These are phyloP conservation scores for Drosophila malerkotliana DNA, from an alignment of 1,140 invertebrate species.

Conservation along the genomic window DNA sequence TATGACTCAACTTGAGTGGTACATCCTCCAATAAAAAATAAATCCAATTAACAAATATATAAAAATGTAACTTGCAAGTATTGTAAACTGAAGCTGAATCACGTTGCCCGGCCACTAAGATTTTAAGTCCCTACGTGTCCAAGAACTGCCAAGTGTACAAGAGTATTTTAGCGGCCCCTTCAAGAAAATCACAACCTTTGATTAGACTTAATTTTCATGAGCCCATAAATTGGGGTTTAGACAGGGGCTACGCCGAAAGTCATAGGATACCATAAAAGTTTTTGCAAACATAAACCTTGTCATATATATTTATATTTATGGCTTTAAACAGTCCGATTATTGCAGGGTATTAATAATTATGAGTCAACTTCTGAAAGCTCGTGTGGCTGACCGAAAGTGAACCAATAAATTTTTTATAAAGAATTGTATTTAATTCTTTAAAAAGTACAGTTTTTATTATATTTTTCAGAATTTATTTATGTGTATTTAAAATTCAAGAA, in stretches of 20 bases:
- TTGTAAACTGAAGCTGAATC: not conserved
- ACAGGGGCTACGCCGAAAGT: conserved; percentile 21
- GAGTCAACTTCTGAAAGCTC: conserved; percentile 29
- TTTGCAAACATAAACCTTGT: conserved; percentile 24
- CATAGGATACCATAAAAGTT: conserved; percentile 41
- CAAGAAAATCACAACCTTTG: conserved; percentile 63
- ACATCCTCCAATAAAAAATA: not conserved
- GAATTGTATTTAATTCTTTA: too few species aligned
- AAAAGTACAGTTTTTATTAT: too few species aligned
- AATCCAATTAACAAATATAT: not conserved
- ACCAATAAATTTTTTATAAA: conserved; percentile 14
- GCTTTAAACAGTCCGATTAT: conserved; percentile 28
- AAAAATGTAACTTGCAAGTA: not conserved
- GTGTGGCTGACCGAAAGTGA: conserved; percentile 5
- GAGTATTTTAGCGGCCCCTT: conserved; percentile 18
- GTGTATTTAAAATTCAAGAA: not conserved
- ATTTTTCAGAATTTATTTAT: not conserved
- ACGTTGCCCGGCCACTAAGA: too few species aligned
- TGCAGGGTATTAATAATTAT: conserved; percentile 38
- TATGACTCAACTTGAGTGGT: not conserved
- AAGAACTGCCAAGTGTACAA: not conserved
- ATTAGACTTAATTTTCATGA: conserved; percentile 67
- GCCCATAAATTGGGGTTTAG: conserved; percentile 58
- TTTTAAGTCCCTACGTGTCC: too few species aligned
- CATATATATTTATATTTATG: conserved; percentile 37